A percentile compares a stretch with the other conserved stretches of the same genome.
Conservation (phyloP, 2,888 invertebrate species). For the Yponomeuta malinellus region DNA sequence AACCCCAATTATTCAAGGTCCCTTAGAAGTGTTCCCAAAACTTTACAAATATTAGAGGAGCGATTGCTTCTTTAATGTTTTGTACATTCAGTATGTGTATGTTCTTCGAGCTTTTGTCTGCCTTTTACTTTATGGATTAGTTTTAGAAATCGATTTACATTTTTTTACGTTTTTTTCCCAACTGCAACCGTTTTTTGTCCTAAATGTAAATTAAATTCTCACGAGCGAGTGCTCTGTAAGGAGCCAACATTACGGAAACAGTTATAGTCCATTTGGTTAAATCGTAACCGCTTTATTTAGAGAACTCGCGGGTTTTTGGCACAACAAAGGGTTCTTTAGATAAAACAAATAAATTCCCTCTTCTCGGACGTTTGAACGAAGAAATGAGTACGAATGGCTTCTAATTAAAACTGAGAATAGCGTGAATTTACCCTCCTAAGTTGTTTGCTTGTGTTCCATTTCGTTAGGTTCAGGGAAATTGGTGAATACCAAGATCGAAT, state of each 20-base stretch:
- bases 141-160: neutral
- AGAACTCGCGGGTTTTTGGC: slow-evolving; percentile 37
- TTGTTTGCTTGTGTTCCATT: neutral
- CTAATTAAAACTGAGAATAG: slow-evolving; percentile 39
- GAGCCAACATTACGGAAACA: slow-evolving; percentile 13
- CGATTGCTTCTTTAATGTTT: too few species aligned
- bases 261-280: slow-evolving; percentile 43
- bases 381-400: slow-evolving; percentile 33
- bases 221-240: slow-evolving; percentile 7
- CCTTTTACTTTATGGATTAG: neutral
- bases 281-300: slow-evolving; percentile 53
- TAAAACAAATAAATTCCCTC: slow-evolving; percentile 54
- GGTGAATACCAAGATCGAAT: neutral
- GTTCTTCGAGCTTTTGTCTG: neutral
- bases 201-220: slow-evolving; percentile 15
- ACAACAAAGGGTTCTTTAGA: slow-evolving; percentile 54
- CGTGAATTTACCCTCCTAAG: slow-evolving; percentile 23
- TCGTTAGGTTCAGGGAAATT: neutral
- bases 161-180: neutral
- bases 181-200: neutral
- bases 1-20: slow-evolving; percentile 6
- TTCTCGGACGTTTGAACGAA: slow-evolving; percentile 32
- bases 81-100: neutral
- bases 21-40: neutral
- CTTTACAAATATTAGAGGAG: too few species aligned